Evolutionary conservation across 2,797 vertebrate genomes (phyloP), one percentile per base, ranked within the genome.

Genomic region (Onychomys arenicola): DNA sequence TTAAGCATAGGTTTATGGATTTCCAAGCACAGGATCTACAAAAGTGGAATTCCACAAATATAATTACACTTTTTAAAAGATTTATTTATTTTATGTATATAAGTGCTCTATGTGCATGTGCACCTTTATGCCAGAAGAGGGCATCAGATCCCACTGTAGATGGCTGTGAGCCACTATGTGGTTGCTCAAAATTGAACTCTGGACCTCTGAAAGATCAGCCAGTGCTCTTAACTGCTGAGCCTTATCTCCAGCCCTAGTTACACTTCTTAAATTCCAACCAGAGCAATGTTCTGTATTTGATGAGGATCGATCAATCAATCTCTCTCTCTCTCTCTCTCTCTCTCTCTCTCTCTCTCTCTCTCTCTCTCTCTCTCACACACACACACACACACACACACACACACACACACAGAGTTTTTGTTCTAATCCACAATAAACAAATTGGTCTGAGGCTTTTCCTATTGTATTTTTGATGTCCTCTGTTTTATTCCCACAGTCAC

Each of bases 401-500:
- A 65, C 59, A n/a, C 34, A 13, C 46, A 32, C 29, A 29, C 34
- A 80, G 55, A 32, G 29, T 52, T 96, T 93, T 89, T 67, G 34
- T 75, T 94, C 59, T 78, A 65, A 91, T 71, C 23, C 29, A 6
- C 63, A 13, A 82, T 73, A 94, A 93, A 93, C 55, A 75, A 78
- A 90, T 95, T 61, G 29, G 52, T 94, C n/a, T 59, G 85, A 93
- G 0, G 29, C 71, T 96, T 93, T 89, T 89, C 10, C 89, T 83
- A 1, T 75, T 86, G 86, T 89, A 27, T 89, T 96, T 89, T 57
- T 57, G 25, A 89, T 25, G 29, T 16, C 85, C 34, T 85, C 6
- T 63, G 2, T 57, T 91, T 59, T 46, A 69, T 96, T 55, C 76
- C 81, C 96, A 34, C 97, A 99, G 99, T 99, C 99, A 96, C 99